phyloP scores from a whole-genome alignment of 1,140 invertebrate species.

The Periplaneta americana region DNA sequence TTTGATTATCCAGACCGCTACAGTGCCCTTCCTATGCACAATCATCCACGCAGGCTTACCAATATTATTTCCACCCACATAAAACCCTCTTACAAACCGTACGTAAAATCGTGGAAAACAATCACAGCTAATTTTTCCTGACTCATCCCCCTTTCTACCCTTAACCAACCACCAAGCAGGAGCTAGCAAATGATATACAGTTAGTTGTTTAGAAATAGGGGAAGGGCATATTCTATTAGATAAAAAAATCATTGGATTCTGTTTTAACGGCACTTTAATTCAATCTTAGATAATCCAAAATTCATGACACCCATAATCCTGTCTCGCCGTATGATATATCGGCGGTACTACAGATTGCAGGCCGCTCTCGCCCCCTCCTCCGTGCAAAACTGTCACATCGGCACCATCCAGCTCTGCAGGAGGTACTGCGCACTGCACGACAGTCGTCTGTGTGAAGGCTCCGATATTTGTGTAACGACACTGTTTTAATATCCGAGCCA shows the following conservation, averaged over 20 bases:
- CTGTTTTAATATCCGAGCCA: too few species aligned
- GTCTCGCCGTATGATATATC: conserved; percentile 24
- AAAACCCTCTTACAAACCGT: not conserved
- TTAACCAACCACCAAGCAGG: conserved; percentile 2
- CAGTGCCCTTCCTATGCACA: not conserved
- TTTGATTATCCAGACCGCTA: not conserved
- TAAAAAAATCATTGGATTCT: conserved; percentile 15
- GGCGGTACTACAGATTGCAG: conserved; percentile 18
- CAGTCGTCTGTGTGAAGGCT: too few species aligned
- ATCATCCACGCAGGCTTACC: not conserved
- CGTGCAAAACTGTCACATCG: not conserved
- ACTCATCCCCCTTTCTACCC: not conserved
- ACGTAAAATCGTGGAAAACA: conserved; percentile 4
- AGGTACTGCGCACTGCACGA: too few species aligned
- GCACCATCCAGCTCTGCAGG: too few species aligned
- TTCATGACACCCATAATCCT: conserved; percentile 26
- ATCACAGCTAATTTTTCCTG: conserved; percentile 12
- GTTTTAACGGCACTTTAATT: conserved; percentile 28
- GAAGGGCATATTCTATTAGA: conserved; percentile 15
- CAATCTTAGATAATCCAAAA: conserved; percentile 28
- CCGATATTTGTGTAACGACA: too few species aligned
- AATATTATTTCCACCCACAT: not conserved
- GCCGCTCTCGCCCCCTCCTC: not conserved
- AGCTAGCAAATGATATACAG: conserved; percentile 6
- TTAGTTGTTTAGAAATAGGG: conserved; percentile 3